Base-by-base conservation (phyloP, 2,113 vertebrate genomes). In the Acanthochromis polyacanthus region DNA sequence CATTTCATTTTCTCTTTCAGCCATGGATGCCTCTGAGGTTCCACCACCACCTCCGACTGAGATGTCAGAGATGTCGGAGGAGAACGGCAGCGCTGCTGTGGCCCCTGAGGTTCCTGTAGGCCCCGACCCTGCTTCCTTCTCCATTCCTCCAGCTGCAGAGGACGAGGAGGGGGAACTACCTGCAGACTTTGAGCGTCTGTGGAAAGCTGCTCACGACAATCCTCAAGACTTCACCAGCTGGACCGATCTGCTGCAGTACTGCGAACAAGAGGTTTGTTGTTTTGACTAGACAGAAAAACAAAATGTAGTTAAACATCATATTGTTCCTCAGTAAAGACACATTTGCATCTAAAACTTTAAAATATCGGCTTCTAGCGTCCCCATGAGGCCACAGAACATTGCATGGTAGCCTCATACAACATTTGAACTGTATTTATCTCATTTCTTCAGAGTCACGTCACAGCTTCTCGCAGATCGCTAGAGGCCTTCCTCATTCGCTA, bases 191-290 rank as follows among this genome's bases (percentile, higher is more conserved):
- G 94, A 95, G 46, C 92, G 86, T 36, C 84, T 95, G 20, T 97
- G 95, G 95, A 94, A 92, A 22, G 87, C 89, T 0, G 93, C 94
- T 5, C 80, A 88, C 0, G 90, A 94, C 57, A 96, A 93, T 75
- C 95, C 94, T 8, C 93, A 93, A 51, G 94, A 96, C 71, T 97
- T 96, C 81, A 91, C 91, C 6, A 91, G 87, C 63, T 97, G 96
- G 96, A 96, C 95, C 0, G 95, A 96, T 50, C 88, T 97, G 51
- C 86, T 97, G 56, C 95, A 96, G 58, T 96, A 95, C 53, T 95
- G 95, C n/a, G 96, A 97, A 80, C 95, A 96, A 75, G 94, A 95
- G 96, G 96, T 96, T 63, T 57, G 83, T 51, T 19, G 48, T n/a
- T 16, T 50, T 50, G 48, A 50, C 19, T 16, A 50, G 48, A 43